Base-by-base conservation (phyloP, 2,888 invertebrate species). In the Epinotia bilunana region DNA sequence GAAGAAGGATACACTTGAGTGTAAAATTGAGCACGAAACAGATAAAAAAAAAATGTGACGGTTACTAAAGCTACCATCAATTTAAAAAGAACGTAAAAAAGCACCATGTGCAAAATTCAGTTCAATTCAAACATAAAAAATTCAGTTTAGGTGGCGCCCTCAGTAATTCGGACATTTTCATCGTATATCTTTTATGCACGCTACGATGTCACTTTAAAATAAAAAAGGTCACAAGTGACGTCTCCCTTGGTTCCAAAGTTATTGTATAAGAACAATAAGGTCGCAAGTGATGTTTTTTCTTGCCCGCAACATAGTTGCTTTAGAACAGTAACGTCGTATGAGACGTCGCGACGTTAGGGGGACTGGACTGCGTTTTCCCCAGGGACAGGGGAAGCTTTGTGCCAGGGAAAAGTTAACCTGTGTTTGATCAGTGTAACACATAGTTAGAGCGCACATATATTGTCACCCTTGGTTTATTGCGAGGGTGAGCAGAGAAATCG, bases 321-420 rank as follows among this genome's bases (percentile, higher is more conserved):
- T 33, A 33, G 18, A 20, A 43, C 9, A 33, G 53, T 33, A 55
- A 65, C 6, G 53, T 18, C 28, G 53, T 65, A 65, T 55, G 9
- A 33, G 53, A 53, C 5, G 53, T n/a, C 53, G n/a, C 53, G 53
- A 33, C 61, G 61, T 20, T 16, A 28, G 39, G 60, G 74, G 60
- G 63, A 64, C 49, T 13, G 69, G 63, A 58, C 63, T n/a, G 58
- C 63, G 49, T 65, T 65, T 23, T 70, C 74, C 70, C 70, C 4
- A 12, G 64, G 70, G 74, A 71, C 43, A 68, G 53, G 72, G 72
- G 72, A 60, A 43, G 28, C 74, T 67, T 74, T 69, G 70, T 60
- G 39, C 57, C 73, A 55, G n/a, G 70, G 69, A 74, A 74, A 74
- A 74, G 74, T 74, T 74, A 74, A 74, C 74, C 70, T 74, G 64